A percentile compares a stretch with the other conserved stretches of the same genome.
These are phyloP conservation scores for Chymomyza procnemis DNA, from an alignment of 2,888 invertebrate genomes.

Conservation along the genomic window DNA sequence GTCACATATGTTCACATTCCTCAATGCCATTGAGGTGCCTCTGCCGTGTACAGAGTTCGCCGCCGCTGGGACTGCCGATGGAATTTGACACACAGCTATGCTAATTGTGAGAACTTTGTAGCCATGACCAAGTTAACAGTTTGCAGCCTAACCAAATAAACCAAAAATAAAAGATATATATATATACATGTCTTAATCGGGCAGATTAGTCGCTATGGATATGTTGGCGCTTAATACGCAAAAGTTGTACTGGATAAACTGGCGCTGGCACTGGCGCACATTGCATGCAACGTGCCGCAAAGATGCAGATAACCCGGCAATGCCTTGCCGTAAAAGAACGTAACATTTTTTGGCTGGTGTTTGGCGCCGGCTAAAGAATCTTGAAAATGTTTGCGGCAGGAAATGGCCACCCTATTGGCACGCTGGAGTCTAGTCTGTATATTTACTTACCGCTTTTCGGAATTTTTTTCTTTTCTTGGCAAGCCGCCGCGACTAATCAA, in stretches of 20 bases:
- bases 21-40: constrained; percentile 12
- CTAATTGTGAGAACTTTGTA: constrained; percentile 65
- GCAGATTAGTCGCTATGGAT: constrained; percentile 53
- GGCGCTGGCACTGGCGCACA: constrained; percentile 19
- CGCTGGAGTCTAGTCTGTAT: not conserved
- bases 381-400: constrained; percentile 24
- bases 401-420: constrained; percentile 28
- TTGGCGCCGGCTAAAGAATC: constrained; percentile 32
- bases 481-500: constrained; percentile 52
- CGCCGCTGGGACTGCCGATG: constrained; percentile 18
- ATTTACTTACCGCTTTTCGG: not conserved
- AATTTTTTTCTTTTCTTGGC: not conserved
- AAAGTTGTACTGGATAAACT: constrained; percentile 25
- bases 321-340: not conserved
- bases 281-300: constrained; percentile 1
- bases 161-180: not conserved
- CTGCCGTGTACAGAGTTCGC: not conserved
- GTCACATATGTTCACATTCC: constrained; percentile 39
- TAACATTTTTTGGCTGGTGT: constrained; percentile 6
- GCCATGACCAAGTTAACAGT: constrained; percentile 53
- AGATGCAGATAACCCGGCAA: not conserved
- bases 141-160: not conserved
- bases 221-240: constrained; percentile 36
- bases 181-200: constrained; percentile 44
- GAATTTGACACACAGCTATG: constrained; percentile 48